Conservation (phyloP, 2,797 vertebrate species). For the Muscicapa striata region DNA sequence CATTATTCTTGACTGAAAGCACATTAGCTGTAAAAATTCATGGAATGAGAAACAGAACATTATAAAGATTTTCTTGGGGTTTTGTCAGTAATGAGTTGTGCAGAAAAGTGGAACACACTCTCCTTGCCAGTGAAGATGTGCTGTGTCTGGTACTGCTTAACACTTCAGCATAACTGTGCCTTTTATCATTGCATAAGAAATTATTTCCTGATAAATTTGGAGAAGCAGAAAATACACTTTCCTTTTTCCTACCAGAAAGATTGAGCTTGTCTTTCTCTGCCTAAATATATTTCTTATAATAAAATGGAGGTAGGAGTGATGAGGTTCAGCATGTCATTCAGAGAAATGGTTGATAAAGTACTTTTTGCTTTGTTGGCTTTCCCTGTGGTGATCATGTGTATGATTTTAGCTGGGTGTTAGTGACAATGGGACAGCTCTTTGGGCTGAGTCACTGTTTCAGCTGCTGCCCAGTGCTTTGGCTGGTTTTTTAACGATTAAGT, state of each 20-base stretch:
- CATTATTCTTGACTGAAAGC: conserved; percentile 76
- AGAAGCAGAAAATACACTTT: not conserved
- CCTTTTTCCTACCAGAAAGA: not conserved
- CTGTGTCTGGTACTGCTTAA: conserved; percentile 61
- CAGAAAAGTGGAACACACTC: conserved; percentile 62
- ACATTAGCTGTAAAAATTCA: conserved; percentile 78
- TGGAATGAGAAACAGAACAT: conserved; percentile 74
- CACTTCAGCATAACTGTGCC: conserved; percentile 51
- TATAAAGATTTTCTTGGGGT: conserved; percentile 76
- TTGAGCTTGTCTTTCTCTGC: not conserved
- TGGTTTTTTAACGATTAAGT: not conserved
- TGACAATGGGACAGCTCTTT: not conserved
- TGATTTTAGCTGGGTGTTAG: not conserved
- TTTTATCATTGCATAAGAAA: conserved; percentile 60
- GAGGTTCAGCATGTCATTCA: not conserved
- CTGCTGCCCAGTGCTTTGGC: not conserved
- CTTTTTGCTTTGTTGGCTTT: not conserved
- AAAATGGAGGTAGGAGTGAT: not conserved
- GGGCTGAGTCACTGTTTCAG: not conserved
- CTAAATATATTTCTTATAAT: not conserved
- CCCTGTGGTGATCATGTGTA: accelerated
- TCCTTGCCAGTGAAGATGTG: conserved; percentile 60
- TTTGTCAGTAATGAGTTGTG: conserved; percentile 74
- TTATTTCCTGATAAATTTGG: conserved; percentile 47
- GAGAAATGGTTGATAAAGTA: not conserved